Evolutionary conservation across 2,797 vertebrate species (phyloP), one percentile per base, ranked within the genome.

Genomic region (Epinephelus awoara): DNA sequence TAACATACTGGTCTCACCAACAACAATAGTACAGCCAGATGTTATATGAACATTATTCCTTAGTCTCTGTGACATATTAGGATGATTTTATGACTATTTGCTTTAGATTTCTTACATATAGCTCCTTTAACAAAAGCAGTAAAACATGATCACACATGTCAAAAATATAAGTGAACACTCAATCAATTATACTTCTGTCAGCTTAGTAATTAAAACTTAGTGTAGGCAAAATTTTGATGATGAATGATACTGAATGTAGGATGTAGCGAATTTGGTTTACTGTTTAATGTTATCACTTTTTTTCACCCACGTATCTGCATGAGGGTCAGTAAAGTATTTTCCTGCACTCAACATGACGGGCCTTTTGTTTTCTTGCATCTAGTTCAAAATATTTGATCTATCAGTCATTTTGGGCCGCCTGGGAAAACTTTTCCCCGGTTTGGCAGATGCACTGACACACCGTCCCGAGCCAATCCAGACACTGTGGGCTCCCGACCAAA

Each of bases 391-490:
- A 3, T 59, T 4, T 5, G 13, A 9, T 27, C 19, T 8, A 27
- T 64, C 23, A 11, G 8, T 73, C 2, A 1, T 58, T 23, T 44
- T 18, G 0, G 5, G 4, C 5, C 76, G 21, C 56, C 42, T 69
- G 77, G 67, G 73, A 69, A 78, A 90, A 86, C 80, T 85, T 85
- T 75, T 62, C 54, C 63, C 47, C 17, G 19, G 50, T 67, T 25
- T 64, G 40, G 54, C 71, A 71, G 52, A 58, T 12, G 69, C 64
- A 78, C 67, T 58, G 84, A 86, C 71, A 52, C 54, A 59, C 3
- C 23, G 8, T 0, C 0, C 23, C 18, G 3, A 57, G 34, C 83
- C 91, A 90, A 88, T 83, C 61, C n/a, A 3, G 0, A 40, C 68
- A 21, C 42, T 2, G 29, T 3, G 9, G 34, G 9, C 19, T 42